Base-by-base conservation (phyloP, 2,113 vertebrate genomes). In the Otis tarda region DNA sequence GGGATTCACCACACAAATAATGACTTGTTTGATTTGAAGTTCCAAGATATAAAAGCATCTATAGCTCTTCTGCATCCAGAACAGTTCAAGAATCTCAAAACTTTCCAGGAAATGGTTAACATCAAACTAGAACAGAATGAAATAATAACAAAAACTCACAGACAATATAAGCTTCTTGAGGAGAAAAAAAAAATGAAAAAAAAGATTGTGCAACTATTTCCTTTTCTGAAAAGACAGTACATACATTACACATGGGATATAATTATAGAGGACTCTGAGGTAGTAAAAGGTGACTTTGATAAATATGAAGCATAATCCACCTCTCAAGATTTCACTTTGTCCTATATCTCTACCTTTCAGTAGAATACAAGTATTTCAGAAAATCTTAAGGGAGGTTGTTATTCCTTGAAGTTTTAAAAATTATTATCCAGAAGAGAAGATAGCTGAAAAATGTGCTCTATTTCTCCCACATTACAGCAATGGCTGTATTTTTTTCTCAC, bases 211-310 rank as follows among this genome's bases (percentile, higher is more conserved):
- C 37, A 75, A 55, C 6, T 47, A 4, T 67, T 91, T 71, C 8
- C 8, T 63, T 89, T 84, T 83, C 68, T 60, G 23, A 89, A 76
- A 81, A 91, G 25, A 17, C 14, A 70, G 31, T 35, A 30, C 7
- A 33, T 63, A 23, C 9, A 49, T 64, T 80, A 82, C 60, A 68
- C 52, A 41, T 12, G 35, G 56, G 60, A 76, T 61, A 57, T 60
- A 83, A 83, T 79, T 87, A 61, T 28, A 47, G 70, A 83, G 13
- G 39, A 65, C 33, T 87, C 18, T n/a, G 24, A 56, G 39, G 83
- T 22, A 92, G 53, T 61, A 92, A 85, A 93, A 88, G 35, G 49
- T 92, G 71, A 88, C 67, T 96, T 91, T 80, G 87, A 95, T 89
- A 89, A 63, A 88, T 88, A 61, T 6, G 43, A 90, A 73, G 20